A percentile compares a stretch with the other conserved stretches of the same genome.
Evolutionary conservation across 2,888 invertebrate species (phyloP).

Genomic region (Drosophila pseudotalamancana): DNA sequence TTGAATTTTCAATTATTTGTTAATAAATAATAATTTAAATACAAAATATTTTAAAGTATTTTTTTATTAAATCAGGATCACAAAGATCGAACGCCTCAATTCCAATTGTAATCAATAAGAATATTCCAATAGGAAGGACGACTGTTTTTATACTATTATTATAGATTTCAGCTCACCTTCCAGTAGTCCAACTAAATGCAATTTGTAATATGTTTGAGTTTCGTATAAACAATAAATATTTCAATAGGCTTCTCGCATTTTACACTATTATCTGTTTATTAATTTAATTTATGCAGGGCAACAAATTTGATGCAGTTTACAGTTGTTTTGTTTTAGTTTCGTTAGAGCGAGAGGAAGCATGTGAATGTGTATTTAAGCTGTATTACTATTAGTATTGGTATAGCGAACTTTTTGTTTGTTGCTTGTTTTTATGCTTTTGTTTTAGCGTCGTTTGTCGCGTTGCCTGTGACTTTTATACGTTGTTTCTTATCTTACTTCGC

Average conservation of each 20-base stretch:
- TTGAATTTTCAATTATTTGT: too few relatives aligned
- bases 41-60: too few relatives aligned
- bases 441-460: conserved; percentile 24
- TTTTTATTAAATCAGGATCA: too few relatives aligned
- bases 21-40: too few relatives aligned
- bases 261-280: background rate
- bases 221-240: background rate
- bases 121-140: background rate
- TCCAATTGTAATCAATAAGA: background rate
- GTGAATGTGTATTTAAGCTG: conserved; percentile 5
- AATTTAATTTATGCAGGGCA: conserved; percentile 16
- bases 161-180: conserved; percentile 12
- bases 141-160: background rate
- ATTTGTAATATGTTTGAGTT: conserved; percentile 5
- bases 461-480: conserved; percentile 29
- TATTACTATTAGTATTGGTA: conserved; percentile 4
- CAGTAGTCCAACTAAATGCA: conserved; percentile 17
- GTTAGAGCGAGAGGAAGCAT: conserved; percentile 11
- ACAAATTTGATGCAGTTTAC: conserved; percentile 48
- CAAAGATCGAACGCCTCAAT: too few relatives aligned
- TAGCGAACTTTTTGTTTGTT: background rate
- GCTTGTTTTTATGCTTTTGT: conserved; percentile 18
- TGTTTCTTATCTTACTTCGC: conserved; percentile 72
- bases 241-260: conserved; percentile 17
- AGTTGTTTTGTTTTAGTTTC: conserved; percentile 41